Evolutionary conservation across 2,113 vertebrate genomes (phyloP).

Genomic region (Rhinopithecus roxellana): DNA sequence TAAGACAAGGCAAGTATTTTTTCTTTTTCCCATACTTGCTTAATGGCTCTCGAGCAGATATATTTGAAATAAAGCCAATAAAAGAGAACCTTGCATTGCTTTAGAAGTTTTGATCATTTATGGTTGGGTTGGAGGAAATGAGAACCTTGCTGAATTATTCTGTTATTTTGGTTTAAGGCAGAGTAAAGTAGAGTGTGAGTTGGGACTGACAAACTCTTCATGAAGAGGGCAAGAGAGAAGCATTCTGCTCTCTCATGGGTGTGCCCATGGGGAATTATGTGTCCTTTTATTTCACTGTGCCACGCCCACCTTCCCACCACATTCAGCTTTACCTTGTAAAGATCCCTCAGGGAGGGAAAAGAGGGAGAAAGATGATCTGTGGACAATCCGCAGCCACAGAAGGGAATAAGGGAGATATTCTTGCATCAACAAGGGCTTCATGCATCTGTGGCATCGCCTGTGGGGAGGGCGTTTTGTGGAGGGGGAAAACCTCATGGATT

Average conservation of each 20-base stretch:
- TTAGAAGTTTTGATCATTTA: too few relatives aligned
- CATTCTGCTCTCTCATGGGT: neutral
- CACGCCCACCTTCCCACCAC: neutral
- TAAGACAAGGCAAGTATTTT: neutral
- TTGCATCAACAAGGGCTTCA: neutral
- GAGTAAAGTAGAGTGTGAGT: neutral
- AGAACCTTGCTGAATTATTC: neutral
- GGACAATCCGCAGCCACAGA: neutral
- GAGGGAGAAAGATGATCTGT: neutral
- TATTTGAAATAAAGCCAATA: neutral
- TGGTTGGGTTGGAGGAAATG: neutral
- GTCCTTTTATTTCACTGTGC: neutral
- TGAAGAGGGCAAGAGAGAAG: neutral
- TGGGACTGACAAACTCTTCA: neutral
- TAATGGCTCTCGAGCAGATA: neutral
- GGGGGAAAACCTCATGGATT: neutral
- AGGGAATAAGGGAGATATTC: neutral
- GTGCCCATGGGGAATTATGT: rapidly evolving
- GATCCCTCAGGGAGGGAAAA: neutral
- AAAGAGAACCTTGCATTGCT: too few relatives aligned
- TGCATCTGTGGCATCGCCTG: neutral
- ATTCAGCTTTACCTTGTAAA: neutral
- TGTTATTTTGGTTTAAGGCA: neutral
- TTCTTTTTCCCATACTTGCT: neutral
- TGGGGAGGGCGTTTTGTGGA: neutral